These are phyloP conservation scores for Epicampocera succincta DNA, from an alignment of 2,888 invertebrate genomes.

Conservation along the genomic window DNA sequence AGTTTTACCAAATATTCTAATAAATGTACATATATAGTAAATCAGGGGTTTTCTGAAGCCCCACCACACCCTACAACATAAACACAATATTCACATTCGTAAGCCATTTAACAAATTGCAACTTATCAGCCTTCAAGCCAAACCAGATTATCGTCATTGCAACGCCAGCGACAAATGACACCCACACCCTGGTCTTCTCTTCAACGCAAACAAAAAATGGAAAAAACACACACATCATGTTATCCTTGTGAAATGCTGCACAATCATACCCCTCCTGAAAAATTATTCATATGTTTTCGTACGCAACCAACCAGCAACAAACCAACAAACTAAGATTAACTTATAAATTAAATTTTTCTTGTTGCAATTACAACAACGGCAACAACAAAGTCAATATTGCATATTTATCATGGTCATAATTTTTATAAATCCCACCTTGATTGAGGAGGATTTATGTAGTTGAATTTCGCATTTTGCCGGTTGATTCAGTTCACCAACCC, in stretches of 20 bases:
- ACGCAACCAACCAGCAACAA: background rate
- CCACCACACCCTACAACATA: no score
- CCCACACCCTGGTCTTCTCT: slow-evolving; percentile 39
- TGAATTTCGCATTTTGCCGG: slow-evolving; percentile 34
- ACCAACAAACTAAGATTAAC: slow-evolving; percentile 13
- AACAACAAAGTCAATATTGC: slow-evolving; percentile 15
- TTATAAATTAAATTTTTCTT: slow-evolving; percentile 23
- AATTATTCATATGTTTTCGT: background rate
- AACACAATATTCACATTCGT: no score
- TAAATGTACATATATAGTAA: no score
- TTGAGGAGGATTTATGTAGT: slow-evolving; percentile 46
- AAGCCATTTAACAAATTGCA: slow-evolving; percentile 11
- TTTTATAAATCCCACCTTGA: slow-evolving; percentile 50
- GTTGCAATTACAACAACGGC: slow-evolving; percentile 18
- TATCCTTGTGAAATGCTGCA: slow-evolving; percentile 18
- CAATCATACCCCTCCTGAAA: background rate
- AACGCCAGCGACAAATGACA: slow-evolving; percentile 18
- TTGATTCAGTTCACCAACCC: slow-evolving; percentile 3
- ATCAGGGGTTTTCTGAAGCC: no score
- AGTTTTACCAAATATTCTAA: no score
- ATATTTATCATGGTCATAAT: slow-evolving; percentile 51
- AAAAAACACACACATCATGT: slow-evolving; percentile 5
- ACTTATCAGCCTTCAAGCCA: slow-evolving; percentile 36
- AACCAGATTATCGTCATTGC: slow-evolving; percentile 40
- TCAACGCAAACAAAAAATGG: background rate